Evolutionary conservation across 2,797 vertebrate species (phyloP).

Genomic region (Bovichtus variegatus): DNA sequence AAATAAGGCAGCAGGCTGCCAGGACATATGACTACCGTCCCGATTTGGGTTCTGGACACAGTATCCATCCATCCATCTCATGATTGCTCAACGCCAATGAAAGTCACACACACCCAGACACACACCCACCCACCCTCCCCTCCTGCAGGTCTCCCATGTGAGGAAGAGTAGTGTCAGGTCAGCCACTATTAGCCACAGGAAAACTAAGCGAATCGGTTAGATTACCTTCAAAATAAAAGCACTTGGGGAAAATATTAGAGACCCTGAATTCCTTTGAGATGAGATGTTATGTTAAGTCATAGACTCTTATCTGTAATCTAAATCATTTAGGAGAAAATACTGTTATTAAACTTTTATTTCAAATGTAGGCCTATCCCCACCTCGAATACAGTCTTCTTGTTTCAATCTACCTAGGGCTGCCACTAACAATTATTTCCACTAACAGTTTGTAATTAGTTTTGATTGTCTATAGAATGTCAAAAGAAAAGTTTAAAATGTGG

Average conservation of each 20-base stretch:
- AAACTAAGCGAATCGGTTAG: slow-evolving; percentile 24
- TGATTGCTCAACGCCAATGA: slow-evolving; percentile 86
- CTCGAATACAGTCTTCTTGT: not conserved
- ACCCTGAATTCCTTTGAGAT: not conserved
- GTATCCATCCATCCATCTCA: slow-evolving; percentile 85
- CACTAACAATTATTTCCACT: not conserved
- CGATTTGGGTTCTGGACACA: slow-evolving; percentile 87
- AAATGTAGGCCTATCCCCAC: no score
- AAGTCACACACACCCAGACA: slow-evolving; percentile 73
- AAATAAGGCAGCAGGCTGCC: slow-evolving; percentile 91
- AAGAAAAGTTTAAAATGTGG: no score
- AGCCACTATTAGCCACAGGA: slow-evolving; percentile 42
- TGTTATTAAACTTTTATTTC: not conserved
- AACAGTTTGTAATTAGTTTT: not conserved
- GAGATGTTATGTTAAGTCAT: not conserved
- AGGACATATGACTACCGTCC: slow-evolving; percentile 86
- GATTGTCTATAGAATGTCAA: not conserved
- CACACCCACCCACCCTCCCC: slow-evolving; percentile 73
- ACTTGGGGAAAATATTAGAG: not conserved
- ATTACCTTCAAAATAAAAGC: slow-evolving; percentile 72
- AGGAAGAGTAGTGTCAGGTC: slow-evolving; percentile 52
- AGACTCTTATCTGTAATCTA: not conserved
- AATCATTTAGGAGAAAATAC: not conserved
- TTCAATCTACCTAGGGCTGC: not conserved
- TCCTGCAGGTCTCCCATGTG: slow-evolving; percentile 72